Percentiles rank a stretch among this genome's conserved stretches.
phyloP scores from a whole-genome alignment of 2,113 vertebrate species.

The Raphicerus campestris region DNA sequence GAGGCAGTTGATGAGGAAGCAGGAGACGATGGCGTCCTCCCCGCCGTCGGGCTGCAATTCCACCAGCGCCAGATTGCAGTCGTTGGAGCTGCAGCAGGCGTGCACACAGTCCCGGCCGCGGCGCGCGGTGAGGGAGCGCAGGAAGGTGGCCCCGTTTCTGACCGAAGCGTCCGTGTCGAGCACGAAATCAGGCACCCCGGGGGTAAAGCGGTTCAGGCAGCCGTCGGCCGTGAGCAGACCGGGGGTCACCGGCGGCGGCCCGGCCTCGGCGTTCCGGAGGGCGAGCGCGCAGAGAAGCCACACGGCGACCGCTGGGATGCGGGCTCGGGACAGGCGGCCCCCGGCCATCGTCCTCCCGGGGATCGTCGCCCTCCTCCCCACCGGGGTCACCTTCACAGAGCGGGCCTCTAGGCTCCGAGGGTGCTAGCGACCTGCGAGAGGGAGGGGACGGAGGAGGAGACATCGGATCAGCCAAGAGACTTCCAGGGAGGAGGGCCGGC shows the following conservation, averaged over 20 bases:
- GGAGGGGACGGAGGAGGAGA: constrained; percentile 11
- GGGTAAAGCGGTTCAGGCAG: constrained; percentile 81
- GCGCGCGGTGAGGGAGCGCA: constrained; percentile 80
- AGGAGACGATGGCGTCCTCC: constrained; percentile 78
- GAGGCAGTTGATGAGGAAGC: constrained; percentile 92
- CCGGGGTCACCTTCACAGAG: constrained; percentile 42
- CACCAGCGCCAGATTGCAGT: constrained; percentile 92
- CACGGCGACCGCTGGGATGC: background rate
- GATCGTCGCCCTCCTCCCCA: constrained; percentile 32
- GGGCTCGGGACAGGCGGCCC: background rate
- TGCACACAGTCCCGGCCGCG: constrained; percentile 84
- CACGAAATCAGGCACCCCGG: constrained; percentile 85
- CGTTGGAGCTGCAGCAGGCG: constrained; percentile 85
- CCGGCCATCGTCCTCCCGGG: constrained; percentile 45
- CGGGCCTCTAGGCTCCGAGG: background rate
- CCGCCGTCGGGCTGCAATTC: constrained; percentile 71
- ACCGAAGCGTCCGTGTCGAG: constrained; percentile 90
- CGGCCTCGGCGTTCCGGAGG: background rate
- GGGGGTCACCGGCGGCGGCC: background rate
- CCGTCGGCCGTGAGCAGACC: constrained; percentile 22
- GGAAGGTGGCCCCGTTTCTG: constrained; percentile 88
- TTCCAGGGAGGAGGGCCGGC: background rate
- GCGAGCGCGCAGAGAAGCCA: constrained; percentile 20
- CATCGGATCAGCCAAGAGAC: background rate
- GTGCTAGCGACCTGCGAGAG: constrained; percentile 25